Conservation (phyloP, 2,797 vertebrate genomes). For the Mallotus villosus region DNA sequence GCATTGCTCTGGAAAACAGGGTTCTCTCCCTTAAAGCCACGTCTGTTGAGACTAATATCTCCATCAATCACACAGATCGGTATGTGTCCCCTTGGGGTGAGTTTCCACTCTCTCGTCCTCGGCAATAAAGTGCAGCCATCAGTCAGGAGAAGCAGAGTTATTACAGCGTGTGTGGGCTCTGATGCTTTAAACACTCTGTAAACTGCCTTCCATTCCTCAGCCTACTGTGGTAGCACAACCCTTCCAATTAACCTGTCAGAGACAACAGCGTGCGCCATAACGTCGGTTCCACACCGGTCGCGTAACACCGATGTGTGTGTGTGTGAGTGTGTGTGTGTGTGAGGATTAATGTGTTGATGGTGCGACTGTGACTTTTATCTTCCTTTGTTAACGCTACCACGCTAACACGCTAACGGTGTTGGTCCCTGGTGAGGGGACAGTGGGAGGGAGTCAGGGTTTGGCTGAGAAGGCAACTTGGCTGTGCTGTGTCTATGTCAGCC, state of each 20-base stretch:
- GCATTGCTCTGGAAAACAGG: constrained; percentile 21
- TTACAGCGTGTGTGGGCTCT: constrained; percentile 63
- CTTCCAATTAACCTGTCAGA: neutral
- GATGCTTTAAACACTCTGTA: constrained; percentile 51
- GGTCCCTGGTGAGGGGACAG: too few species aligned
- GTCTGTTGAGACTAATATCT: constrained; percentile 60
- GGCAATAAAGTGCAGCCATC: constrained; percentile 74
- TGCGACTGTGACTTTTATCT: neutral
- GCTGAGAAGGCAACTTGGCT: too few species aligned
- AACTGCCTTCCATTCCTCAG: constrained; percentile 29
- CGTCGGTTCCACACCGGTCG: too few species aligned
- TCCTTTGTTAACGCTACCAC: too few species aligned
- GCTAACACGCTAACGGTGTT: neutral
- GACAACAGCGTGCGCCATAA: too few species aligned
- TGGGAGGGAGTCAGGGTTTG: too few species aligned
- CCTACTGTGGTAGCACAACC: constrained; percentile 11
- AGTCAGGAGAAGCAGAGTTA: constrained; percentile 58
- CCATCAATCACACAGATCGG: constrained; percentile 72
- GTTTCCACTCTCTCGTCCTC: constrained; percentile 52
- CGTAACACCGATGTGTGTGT: too few species aligned
- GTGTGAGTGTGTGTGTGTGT: too few species aligned
- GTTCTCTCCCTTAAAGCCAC: constrained; percentile 35
- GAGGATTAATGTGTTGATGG: neutral
- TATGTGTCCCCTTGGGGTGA: constrained; percentile 71
- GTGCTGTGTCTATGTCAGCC: too few species aligned